Percentiles rank a stretch among this genome's conserved stretches.
These are phyloP conservation scores for Aporophyla lueneburgensis DNA, from an alignment of 2,888 invertebrate species.

Conservation along the genomic window DNA sequence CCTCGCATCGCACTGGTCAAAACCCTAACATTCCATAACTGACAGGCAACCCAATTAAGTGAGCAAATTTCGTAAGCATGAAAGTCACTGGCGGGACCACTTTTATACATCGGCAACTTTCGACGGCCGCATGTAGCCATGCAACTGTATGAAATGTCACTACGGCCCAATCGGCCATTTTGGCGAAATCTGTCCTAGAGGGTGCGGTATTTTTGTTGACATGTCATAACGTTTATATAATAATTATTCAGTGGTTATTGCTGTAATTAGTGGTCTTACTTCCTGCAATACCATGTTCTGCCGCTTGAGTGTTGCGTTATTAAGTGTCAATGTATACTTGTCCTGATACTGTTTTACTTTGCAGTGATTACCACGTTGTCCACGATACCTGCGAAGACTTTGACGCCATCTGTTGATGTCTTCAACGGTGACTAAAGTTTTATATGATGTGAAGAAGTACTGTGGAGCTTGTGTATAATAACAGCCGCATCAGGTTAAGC, in stretches of 20 bases:
- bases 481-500: no score
- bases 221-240: slow-evolving; percentile 59
- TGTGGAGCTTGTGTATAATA: not conserved
- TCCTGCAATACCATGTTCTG: slow-evolving; percentile 58
- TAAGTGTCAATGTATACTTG: slow-evolving; percentile 32
- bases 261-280: slow-evolving; percentile 40
- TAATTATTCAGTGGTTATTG: slow-evolving; percentile 33
- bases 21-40: slow-evolving; percentile 68
- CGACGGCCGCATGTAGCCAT: slow-evolving; percentile 58
- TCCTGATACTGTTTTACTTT: slow-evolving; percentile 4
- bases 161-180: slow-evolving; percentile 32
- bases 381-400: not conserved
- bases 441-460: not conserved
- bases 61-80: slow-evolving; percentile 79
- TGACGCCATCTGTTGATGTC: not conserved
- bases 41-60: slow-evolving; percentile 76
- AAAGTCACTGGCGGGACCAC: slow-evolving; percentile 79
- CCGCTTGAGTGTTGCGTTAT: slow-evolving; percentile 39
- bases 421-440: not conserved
- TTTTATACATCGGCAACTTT: slow-evolving; percentile 78
- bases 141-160: slow-evolving; percentile 61
- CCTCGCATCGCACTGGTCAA: slow-evolving; percentile 32
- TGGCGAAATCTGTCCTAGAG: slow-evolving; percentile 50
- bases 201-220: slow-evolving; percentile 19
- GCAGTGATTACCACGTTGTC: not conserved